Conservation (phyloP, 2,888 invertebrate genomes). For the Apoda limacodes region DNA sequence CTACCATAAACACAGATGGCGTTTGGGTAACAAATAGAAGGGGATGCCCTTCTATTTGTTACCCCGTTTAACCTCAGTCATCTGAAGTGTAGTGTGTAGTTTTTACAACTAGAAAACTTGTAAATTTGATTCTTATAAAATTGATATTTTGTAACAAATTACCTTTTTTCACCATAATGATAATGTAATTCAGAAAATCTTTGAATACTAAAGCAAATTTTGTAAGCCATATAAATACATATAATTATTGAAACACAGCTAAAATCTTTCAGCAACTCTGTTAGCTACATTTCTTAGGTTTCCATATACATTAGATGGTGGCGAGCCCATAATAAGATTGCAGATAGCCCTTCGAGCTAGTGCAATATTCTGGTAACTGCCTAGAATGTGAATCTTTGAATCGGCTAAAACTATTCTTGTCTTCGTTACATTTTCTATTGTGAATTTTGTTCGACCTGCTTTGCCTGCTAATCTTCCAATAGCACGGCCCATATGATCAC, state of each 20-base stretch:
- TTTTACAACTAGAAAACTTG: no score
- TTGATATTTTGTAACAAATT: no score
- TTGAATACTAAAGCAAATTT: constrained; percentile 20
- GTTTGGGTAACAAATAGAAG: no score
- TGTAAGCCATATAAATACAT: no score
- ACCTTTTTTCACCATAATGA: neutral
- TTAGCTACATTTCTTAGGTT: constrained; percentile 89
- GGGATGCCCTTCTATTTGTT: no score
- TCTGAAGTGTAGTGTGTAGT: no score
- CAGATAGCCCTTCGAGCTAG: constrained; percentile 95
- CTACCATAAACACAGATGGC: no score
- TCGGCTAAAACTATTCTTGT: constrained; percentile 98
- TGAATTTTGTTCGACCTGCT: constrained; percentile 96
- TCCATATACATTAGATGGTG: constrained; percentile 98
- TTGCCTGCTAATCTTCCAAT: constrained; percentile 98
- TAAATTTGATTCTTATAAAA: no score
- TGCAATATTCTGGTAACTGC: constrained; percentile 97
- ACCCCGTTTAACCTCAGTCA: no score
- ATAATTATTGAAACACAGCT: constrained; percentile 33
- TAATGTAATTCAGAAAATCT: constrained; percentile 5
- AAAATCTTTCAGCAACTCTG: constrained; percentile 84
- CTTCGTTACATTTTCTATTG: constrained; percentile 99
- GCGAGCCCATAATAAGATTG: constrained; percentile 96
- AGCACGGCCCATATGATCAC: constrained; percentile 95
- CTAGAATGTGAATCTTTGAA: constrained; percentile 95